Conservation (phyloP, 1,140 invertebrate species). For the Cydia amplana region DNA sequence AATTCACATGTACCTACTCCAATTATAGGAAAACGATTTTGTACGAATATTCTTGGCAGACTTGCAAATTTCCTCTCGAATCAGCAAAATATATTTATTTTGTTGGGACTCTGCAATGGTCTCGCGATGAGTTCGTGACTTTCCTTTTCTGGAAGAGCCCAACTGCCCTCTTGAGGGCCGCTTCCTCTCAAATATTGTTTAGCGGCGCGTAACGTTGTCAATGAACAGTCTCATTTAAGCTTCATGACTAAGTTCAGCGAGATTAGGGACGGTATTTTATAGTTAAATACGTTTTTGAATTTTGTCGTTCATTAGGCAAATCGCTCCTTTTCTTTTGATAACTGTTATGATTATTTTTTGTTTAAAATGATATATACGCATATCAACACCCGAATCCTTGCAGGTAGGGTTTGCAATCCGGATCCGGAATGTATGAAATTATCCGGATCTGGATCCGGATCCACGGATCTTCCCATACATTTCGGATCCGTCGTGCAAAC, state of each 20-base stretch:
- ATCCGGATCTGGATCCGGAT: too few relatives aligned
- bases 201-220: conserved; percentile 26
- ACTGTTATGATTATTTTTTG: background rate
- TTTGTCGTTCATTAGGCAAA: background rate
- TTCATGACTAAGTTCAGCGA: conserved; percentile 18
- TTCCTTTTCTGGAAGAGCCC: conserved; percentile 50
- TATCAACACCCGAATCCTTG: background rate
- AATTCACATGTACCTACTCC: conserved; percentile 76
- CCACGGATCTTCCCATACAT: too few relatives aligned
- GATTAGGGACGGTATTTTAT: conserved; percentile 18
- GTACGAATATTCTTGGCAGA: conserved; percentile 79
- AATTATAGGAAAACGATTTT: conserved; percentile 80
- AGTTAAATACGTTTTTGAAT: background rate
- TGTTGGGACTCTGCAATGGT: conserved; percentile 62
- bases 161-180: conserved; percentile 41
- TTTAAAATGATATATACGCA: background rate
- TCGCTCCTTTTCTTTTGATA: background rate
- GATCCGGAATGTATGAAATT: too few relatives aligned
- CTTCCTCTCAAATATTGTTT: conserved; percentile 31
- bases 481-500: too few relatives aligned
- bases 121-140: conserved; percentile 60
- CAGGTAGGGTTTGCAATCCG: too few relatives aligned
- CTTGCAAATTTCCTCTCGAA: conserved; percentile 77
- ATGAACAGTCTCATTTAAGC: conserved; percentile 29
- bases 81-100: conserved; percentile 78